A percentile compares a stretch with the other conserved stretches of the same genome.
Evolutionary conservation across 2,113 vertebrate species (phyloP).

Genomic region (Dissostichus mawsoni): DNA sequence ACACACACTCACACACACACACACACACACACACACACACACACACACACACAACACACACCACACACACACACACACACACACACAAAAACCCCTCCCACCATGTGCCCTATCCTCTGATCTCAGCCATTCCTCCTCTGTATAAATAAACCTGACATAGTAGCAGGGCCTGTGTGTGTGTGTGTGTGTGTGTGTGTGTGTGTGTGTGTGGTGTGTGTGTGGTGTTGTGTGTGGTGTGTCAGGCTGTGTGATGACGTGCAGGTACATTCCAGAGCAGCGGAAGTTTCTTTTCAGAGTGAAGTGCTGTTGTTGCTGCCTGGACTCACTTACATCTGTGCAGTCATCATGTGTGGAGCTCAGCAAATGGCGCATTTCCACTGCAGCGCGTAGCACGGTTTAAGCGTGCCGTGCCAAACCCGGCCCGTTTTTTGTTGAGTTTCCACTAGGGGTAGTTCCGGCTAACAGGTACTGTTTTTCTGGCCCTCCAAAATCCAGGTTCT

Average conservation of each 20-base stretch:
- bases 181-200: constrained; percentile 7
- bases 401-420: no score
- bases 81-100: constrained; percentile 12
- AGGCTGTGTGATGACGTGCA: constrained; percentile 68
- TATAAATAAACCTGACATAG: constrained; percentile 75
- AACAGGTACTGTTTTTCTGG: no score
- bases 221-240: constrained; percentile 46
- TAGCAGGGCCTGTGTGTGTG: constrained; percentile 20
- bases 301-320: constrained; percentile 53
- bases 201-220: not conserved
- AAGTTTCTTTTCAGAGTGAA: constrained; percentile 68
- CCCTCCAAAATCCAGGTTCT: no score
- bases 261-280: constrained; percentile 72
- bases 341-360: constrained; percentile 15
- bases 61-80: constrained; percentile 22
- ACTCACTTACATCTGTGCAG: constrained; percentile 50
- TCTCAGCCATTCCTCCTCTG: constrained; percentile 67
- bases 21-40: no score
- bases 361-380: not conserved
- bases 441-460: no score
- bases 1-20: no score
- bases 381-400: no score
- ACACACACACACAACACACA: no score
- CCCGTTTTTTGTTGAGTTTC: no score
- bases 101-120: constrained; percentile 65